phyloP scores from a whole-genome alignment of 2,797 vertebrate genomes.

The Cynodonichthys magdalenae region DNA sequence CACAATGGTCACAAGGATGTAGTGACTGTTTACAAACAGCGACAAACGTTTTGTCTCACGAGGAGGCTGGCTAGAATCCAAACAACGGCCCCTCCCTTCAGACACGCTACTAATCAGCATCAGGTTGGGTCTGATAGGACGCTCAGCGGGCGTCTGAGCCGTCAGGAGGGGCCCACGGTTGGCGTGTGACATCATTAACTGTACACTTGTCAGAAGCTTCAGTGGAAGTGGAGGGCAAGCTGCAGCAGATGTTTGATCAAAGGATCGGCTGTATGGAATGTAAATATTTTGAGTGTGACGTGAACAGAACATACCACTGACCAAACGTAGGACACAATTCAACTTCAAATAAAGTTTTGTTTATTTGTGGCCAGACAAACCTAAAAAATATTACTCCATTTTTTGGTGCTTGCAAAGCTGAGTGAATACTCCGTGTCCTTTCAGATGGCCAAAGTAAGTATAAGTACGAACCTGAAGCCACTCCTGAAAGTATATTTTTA shows the following conservation, averaged over 20 bases:
- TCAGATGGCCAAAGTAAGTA: neutral
- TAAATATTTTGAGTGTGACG: neutral
- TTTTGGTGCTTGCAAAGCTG: neutral
- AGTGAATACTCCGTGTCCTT: neutral
- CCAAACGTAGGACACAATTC: too few relatives aligned
- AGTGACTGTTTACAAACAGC: neutral
- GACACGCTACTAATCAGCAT: neutral
- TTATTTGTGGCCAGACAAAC: neutral
- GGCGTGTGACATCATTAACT: slow-evolving; percentile 38
- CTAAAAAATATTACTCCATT: neutral
- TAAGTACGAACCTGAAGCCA: neutral
- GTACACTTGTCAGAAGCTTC: slow-evolving; percentile 1
- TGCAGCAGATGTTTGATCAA: neutral
- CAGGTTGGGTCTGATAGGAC: neutral
- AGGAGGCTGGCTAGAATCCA: neutral
- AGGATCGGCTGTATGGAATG: neutral
- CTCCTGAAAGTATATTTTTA: slow-evolving; percentile 43
- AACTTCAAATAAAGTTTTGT: too few relatives aligned
- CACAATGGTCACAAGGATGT: neutral
- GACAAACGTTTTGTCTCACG: neutral
- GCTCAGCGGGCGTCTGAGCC: neutral
- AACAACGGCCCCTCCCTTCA: neutral
- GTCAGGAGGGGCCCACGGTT: too few relatives aligned
- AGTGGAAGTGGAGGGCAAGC: slow-evolving; percentile 11
- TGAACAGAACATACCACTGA: neutral